Evolutionary conservation across 2,113 vertebrate species (phyloP), one percentile per base, ranked within the genome.

Genomic region (Noturus placidus): DNA sequence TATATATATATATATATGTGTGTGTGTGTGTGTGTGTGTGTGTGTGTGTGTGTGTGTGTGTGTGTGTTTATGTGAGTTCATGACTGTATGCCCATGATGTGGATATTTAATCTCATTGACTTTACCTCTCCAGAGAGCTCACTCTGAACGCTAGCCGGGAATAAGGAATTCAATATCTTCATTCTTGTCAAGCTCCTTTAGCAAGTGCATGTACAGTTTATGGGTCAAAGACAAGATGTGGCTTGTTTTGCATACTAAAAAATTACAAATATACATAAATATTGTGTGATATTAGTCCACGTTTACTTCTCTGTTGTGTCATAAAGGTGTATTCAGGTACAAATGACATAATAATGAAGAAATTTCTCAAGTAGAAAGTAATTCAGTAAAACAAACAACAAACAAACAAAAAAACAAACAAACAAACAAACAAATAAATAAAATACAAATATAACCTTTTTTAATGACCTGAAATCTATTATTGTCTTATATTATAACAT

Each of bases 21-120:
- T 33, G 30, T 35, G 52, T 27, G 8, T 89, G 35, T 82, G 46
- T 65, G 38, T 27, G 13, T 89, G 22, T 82, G 50, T 82, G 50
- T 33, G 30, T 35, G 14, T 56, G 42, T 54, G 61, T 61, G 56
- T 69, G 50, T 27, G 46, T 76, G 65, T 87, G 65, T 87, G 1
- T 33, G 30, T 35, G 52, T 27, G 5, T 89, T 42, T 46, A 6
- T 59, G 50, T 33, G 63, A 42, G 35, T 72, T 30, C 19, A 63
- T 72, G 77, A 38, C 52, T 27, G 27, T 65, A 50, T 82, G 79
- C 11, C 50, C 27, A 82, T 50, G 42, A 65, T 30, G 50, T 46
- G 72, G 61, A 70, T 65, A 59, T 76, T 86, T 87, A 79, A 89
- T 87, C 76, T 52, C 52, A 85, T 80, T 87, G 35, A 86, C 63